phyloP scores from a whole-genome alignment of 2,797 vertebrate genomes.

The Emys orbicularis region DNA sequence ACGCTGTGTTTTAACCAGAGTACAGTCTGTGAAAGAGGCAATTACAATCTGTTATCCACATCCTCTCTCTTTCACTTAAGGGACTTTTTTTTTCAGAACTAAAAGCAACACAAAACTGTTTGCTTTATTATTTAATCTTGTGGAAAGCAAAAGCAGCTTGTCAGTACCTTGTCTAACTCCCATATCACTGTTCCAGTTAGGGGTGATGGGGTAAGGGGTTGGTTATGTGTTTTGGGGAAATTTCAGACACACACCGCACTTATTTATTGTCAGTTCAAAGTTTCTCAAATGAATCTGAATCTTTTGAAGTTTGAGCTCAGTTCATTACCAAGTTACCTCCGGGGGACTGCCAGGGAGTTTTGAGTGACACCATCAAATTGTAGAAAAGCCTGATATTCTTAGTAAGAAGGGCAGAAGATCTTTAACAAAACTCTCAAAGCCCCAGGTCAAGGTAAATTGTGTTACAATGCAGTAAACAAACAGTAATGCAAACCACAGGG shows the following conservation, averaged over 20 bases:
- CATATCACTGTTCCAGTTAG: accelerated
- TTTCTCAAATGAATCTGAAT: not conserved
- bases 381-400: accelerated
- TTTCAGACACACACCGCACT: not conserved
- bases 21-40: constrained; percentile 72
- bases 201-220: not conserved
- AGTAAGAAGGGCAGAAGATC: not conserved
- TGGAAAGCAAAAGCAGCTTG: not conserved
- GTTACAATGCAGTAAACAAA: not conserved
- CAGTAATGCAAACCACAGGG: not conserved
- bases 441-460: not conserved
- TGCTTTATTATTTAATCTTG: constrained; percentile 4
- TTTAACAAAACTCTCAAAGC: not conserved
- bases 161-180: not conserved
- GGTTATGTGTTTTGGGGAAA: accelerated
- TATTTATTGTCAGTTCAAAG: not conserved
- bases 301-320: not conserved
- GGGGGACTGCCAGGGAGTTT: not conserved
- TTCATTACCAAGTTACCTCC: not conserved
- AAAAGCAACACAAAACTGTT: constrained; percentile 9
- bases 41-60: constrained; percentile 74
- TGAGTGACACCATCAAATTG: not conserved
- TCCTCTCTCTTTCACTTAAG: constrained; percentile 70
- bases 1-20: constrained; percentile 64
- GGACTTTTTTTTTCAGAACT: constrained; percentile 54